A percentile compares a stretch with the other conserved stretches of the same genome.
Conservation (phyloP, 2,113 vertebrate genomes). For the Halcyon malimbica region DNA sequence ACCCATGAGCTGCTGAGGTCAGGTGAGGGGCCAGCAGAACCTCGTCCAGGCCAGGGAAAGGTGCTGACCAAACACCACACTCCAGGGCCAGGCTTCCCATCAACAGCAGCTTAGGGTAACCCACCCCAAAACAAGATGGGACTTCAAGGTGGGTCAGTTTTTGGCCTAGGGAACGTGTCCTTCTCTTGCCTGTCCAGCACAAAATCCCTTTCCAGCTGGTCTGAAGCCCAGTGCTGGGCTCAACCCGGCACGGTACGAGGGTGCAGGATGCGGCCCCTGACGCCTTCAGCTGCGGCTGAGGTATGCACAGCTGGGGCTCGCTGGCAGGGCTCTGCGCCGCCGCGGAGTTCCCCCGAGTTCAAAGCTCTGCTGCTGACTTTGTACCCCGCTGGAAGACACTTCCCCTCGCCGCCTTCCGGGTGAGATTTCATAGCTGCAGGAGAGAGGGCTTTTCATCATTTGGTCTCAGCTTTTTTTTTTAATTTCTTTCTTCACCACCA, state of each 20-base stretch:
- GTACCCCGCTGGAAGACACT: constrained; percentile 53
- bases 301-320: constrained; percentile 60
- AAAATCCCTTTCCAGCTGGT: background rate
- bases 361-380: constrained; percentile 64
- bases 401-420: constrained; percentile 41
- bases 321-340: constrained; percentile 2
- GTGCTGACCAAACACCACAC: accelerated
- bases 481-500: no score
- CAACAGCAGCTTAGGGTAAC: background rate
- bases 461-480: background rate
- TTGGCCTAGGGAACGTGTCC: accelerated
- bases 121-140: background rate
- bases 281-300: constrained; percentile 45
- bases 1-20: background rate
- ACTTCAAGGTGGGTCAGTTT: background rate
- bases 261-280: background rate
- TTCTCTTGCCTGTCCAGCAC: accelerated
- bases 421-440: constrained; percentile 63
- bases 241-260: accelerated
- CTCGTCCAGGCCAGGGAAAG: accelerated
- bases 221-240: accelerated
- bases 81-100: background rate
- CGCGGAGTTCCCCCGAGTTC: constrained; percentile 60
- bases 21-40: background rate
- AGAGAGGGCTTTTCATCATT: constrained; percentile 43